Base-by-base conservation (phyloP, 2,888 invertebrate genomes). In the Anoplius nigerrimus region DNA sequence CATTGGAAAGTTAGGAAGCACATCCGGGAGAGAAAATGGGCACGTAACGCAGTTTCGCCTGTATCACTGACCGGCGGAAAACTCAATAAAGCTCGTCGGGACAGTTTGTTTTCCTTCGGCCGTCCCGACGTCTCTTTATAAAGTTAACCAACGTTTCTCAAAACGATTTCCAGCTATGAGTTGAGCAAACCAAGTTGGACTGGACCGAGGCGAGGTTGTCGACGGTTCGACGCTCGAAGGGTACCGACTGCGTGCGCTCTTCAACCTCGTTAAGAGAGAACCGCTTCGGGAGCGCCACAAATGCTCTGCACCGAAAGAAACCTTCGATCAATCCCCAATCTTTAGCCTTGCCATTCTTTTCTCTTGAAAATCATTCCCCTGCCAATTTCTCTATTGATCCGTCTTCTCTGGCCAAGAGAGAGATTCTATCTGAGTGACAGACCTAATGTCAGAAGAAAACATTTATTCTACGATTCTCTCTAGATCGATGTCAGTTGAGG, bases 101-200 rank as follows among this genome's bases (percentile, higher is more conserved):
- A 34, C 20, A 48, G 48, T 46, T 58, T 58, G 58, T 46, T 58
- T n/a, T 21, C 42, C 18, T 24, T 22, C 57, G 53, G 70, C 65
- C 60, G 34, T 34, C 8, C 11, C 34, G 34, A 34, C 34, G 11
- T n/a, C n/a, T n/a, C 6, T 48, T 48, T 48, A 48, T 48, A 48
- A 48, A 18, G 48, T 48, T 48, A 48, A 5, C 3, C 18, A 48
- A 18, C 48, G 48, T n/a, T 48, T 48, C 48, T 4, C 6, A n/a
- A n/a, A 48, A n/a, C 48, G 48, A 48, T 48, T 48, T 8, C 18
- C 16, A 18, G n/a, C 11, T 16, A 48, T 48, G n/a, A 48, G 48
- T 18, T 16, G 16, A 5, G 48, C n/a, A 16, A 48, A 48, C 18
- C 6, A 48, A 18, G 48, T 48, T 48, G n/a, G 16, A 48, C 48